phyloP scores from a whole-genome alignment of 2,113 vertebrate species.

The Uropsilus gracilis region DNA sequence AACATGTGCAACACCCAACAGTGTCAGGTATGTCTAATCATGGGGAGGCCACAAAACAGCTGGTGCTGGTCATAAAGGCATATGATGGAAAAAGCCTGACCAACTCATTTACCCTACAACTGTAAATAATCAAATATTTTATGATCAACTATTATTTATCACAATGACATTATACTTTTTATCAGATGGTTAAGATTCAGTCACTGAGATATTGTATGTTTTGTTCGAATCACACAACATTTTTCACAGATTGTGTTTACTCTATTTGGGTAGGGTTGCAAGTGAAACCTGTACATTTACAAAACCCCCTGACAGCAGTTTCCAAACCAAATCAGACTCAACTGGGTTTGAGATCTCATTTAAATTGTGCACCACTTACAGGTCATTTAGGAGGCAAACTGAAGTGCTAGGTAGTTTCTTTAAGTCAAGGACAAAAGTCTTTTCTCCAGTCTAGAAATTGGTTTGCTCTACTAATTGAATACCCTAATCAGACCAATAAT shows the following conservation, averaged over 20 bases:
- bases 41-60: no score
- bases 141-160: background rate
- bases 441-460: background rate
- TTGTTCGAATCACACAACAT: background rate
- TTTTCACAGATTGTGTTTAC: background rate
- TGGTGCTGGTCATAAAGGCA: no score
- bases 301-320: background rate
- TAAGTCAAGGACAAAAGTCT: slow-evolving; percentile 17
- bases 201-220: background rate
- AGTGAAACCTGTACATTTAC: background rate
- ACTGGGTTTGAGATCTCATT: background rate
- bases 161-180: background rate
- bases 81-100: no score
- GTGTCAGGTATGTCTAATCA: no score
- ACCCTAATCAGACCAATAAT: background rate
- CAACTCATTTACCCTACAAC: no score
- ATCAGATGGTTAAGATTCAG: background rate
- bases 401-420: slow-evolving; percentile 9
- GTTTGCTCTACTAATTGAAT: slow-evolving; percentile 37
- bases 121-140: slow-evolving; percentile 8
- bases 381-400: background rate
- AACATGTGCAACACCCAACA: no score
- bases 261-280: background rate
- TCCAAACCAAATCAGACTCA: background rate
- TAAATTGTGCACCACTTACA: background rate